Evolutionary conservation across 2,888 invertebrate species (phyloP), one percentile per base, ranked within the genome.

Genomic region (Dromius quadrimaculatus): DNA sequence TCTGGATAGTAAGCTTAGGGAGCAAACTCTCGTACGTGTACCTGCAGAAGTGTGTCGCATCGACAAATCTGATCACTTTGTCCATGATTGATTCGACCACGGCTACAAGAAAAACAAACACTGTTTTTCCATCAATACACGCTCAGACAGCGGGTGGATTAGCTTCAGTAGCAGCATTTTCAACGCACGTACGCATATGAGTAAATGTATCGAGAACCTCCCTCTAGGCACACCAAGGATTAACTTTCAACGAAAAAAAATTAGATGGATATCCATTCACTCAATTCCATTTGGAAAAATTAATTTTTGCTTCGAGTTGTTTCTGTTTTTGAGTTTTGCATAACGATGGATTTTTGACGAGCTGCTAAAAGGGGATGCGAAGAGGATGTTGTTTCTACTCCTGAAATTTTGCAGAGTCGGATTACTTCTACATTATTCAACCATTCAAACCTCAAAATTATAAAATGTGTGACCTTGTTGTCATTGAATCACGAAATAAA

Each of bases 31-130:
- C 11, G 41, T 57, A 66, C 38, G 41, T 66, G 66, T 66, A 66
- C 54, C 66, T 66, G 66, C 66, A 57, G 38, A 50, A 38, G 17
- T 19, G 57, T 66, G 54, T 66, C 54, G 50, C 66, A 41, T 63
- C 41, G 63, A 63, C 66, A 66, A 66, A 66, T 66, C 50, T 66
- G 66, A 66, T 66, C 66, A 66, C 66, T 66, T 66, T 66, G 66
- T 65, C 57, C 54, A 17, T 57, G 66, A 66, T 66, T 66, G 66
- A 66, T 66, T 66, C 66, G 66, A 13, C 66, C 57, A 41, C 38
- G 19, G 34, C 47, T 32, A 57, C 66, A 54, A 57, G 57, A 66
- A 66, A 66, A 66, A 66, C 66, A 66, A 66, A 66, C 66, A 66
- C 38, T 54, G 66, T 34, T 66, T 66, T 66, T 66, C 66, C 66